Base-by-base conservation (phyloP, 2,113 vertebrate genomes). In the Toxotes jaculatrix region DNA sequence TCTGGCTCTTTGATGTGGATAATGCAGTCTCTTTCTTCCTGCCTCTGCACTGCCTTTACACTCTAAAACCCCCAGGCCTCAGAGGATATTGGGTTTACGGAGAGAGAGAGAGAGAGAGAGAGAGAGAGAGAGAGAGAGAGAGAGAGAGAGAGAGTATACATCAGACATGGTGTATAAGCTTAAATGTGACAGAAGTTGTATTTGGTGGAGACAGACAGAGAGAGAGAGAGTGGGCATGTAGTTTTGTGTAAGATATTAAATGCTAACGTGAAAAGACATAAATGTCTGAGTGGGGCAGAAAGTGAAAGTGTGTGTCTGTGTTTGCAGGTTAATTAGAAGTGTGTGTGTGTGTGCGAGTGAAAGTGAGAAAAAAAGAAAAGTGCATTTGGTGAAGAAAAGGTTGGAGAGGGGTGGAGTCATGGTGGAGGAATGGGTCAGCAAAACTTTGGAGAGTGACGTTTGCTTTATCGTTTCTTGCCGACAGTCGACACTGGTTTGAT, bases 21-120 rank as follows among this genome's bases (percentile, higher is more conserved):
- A 94, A 95, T 95, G 94, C 94, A 94, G 93, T 88, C 91, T 91
- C 92, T 87, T 89, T 93, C 94, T 95, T 94, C 93, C 95, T 95
- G 93, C 84, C 81, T 72, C 67, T 61, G 63, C 83, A 56, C 91
- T 88, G 91, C 87, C 90, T 91, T 84, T 88, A 91, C 90, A 91
- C 92, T 93, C 89, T 85, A 79, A 91, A 91, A 91, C 93, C 93
- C 91, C 88, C 89, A 76, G 92, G 93, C 91, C 83, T 85, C 85
- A 87, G 87, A 92, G 92, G 92, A 95, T 85, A 94, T 93, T 93
- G 92, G 92, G 89, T 89, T 89, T 77, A 85, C 70, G 82, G 70
- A 69, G 19, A 80, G 66, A 0, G 73, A 51, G 81, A 49, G 63
- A 32, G 80, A 42, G 62, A 7, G 55, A 68, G 61, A 0, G 69